These are phyloP conservation scores for Jacana jacana DNA, from an alignment of 2,113 vertebrate genomes.

Conservation along the genomic window DNA sequence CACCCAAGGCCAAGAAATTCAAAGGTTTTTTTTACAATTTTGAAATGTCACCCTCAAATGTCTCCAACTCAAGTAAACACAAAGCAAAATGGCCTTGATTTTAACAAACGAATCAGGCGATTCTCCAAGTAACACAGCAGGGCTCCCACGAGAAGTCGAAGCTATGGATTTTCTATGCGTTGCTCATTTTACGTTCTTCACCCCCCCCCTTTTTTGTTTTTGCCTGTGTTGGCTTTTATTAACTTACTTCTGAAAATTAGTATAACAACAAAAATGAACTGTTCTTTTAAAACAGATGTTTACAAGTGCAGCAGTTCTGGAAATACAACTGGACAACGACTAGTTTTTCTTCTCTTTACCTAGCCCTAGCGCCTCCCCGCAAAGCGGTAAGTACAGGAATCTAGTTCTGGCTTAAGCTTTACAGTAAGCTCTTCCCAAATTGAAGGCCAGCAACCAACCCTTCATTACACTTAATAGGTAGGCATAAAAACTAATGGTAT, in stretches of 20 bases:
- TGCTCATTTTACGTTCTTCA: not conserved
- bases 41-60: not conserved
- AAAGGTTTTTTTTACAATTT: not conserved
- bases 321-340: constrained; percentile 43
- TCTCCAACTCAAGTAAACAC: not conserved
- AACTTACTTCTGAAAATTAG: constrained; percentile 21
- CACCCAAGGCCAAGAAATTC: not conserved
- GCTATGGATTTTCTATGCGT: not conserved
- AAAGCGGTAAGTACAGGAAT: constrained; percentile 64
- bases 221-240: not conserved
- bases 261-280: not conserved
- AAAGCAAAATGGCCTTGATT: not conserved
- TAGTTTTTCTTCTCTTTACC: constrained; percentile 42
- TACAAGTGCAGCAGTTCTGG: constrained; percentile 13
- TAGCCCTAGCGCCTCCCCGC: not conserved
- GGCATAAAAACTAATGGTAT: constrained; percentile 68
- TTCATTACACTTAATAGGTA: constrained; percentile 65
- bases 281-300: constrained; percentile 36
- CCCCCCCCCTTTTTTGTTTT: not conserved
- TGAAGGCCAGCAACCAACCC: constrained; percentile 66
- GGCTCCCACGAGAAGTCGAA: not conserved
- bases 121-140: not conserved
- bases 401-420: constrained; percentile 62
- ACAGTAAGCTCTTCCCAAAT: constrained; percentile 65
- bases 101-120: not conserved